Percentiles rank a stretch among this genome's conserved stretches.
Evolutionary conservation across 2,113 vertebrate genomes (phyloP).

Genomic region (Coptodon bakossiorum): DNA sequence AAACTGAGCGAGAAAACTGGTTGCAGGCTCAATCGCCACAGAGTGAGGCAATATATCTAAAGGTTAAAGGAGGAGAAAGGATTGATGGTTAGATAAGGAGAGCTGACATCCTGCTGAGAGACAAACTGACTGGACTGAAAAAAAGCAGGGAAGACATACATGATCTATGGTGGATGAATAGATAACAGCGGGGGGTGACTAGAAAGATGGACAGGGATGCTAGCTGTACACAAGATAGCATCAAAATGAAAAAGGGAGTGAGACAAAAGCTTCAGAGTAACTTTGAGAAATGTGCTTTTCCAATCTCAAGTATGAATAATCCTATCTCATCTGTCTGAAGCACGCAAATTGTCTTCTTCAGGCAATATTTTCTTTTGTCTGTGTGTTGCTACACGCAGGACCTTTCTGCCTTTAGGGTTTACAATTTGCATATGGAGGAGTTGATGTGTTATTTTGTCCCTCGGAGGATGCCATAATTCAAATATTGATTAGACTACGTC

Average conservation of each 20-base stretch:
- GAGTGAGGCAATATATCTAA: background rate
- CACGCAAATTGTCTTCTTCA: background rate
- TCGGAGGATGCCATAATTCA: background rate
- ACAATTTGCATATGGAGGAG: background rate
- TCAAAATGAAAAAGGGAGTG: background rate
- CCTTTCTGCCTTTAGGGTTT: background rate
- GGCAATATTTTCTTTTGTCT: background rate
- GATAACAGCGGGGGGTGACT: background rate
- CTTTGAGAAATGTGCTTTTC: background rate
- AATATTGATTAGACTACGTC: background rate
- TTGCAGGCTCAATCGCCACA: background rate
- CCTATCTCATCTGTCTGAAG: background rate
- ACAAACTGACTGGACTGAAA: constrained; percentile 2
- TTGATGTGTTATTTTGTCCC: background rate
- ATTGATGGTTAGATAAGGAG: constrained; percentile 10
- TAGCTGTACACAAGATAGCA: background rate
- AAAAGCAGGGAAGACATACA: background rate
- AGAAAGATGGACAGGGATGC: background rate
- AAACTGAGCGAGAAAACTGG: background rate
- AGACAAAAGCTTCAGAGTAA: background rate
- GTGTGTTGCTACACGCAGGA: background rate
- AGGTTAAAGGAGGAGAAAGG: background rate
- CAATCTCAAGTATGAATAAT: constrained; percentile 6
- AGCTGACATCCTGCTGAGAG: constrained; percentile 14
- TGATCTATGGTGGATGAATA: constrained; percentile 7